Base-by-base conservation (phyloP, 2,888 invertebrate genomes). In the Tetranychus piercei region DNA sequence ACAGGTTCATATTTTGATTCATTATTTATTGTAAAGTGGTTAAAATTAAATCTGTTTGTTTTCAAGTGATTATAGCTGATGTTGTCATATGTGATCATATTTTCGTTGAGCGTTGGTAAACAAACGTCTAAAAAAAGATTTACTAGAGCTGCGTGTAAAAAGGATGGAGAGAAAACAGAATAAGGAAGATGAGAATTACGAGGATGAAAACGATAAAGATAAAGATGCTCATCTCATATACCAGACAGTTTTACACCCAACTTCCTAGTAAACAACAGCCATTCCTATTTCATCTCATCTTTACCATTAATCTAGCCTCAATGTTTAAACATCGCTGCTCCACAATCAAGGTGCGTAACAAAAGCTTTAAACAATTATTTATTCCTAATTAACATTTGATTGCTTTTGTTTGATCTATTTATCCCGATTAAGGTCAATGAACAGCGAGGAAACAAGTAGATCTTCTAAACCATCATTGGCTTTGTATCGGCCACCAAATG, bases 401-500 rank as follows among this genome's bases (percentile, higher is more conserved):
- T 5, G 5, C 34, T 5, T 55, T 55, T 55, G 8, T 15, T 69
- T 7, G 0, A 18, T n/a, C 22, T 18, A 18, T 69, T n/a, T 69
- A 11, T 69, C 9, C 9, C 69, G 66, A 65, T 18, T 55, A 15
- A 55, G 55, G 55, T 55, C 20, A 23, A 71, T 71, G 72, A 71
- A 71, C 72, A 71, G 72, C n/a, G 69, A 69, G 9, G 69, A 69
- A 69, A 69, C 69, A n/a, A 69, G 34, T 69, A 69, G 34, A 69
- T 18, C 69, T 9, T 69, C 11, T 9, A 20, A 23, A 71, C 76
- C 76, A 4, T 69, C 75, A 6, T 74, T 73, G 64, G 71, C 66
- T 4, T 69, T 76, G 67, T 76, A 76, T 72, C 71, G 75, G 22
- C 76, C 76, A 22, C 76, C 76, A 23, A 73, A 72, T 22, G 76